Evolutionary conservation across 2,888 invertebrate species (phyloP).

Genomic region (Danaus chrysippus): DNA sequence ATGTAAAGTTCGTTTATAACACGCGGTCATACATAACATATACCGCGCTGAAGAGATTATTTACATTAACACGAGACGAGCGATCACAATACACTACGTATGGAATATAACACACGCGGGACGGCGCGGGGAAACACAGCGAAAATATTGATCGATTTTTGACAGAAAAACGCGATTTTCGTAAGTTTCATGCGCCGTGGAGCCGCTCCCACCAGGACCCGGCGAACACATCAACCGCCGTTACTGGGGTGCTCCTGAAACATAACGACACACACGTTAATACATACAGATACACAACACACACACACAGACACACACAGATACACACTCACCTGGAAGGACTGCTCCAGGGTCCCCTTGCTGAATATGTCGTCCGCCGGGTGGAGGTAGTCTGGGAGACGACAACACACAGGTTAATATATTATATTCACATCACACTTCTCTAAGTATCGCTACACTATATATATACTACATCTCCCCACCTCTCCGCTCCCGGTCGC

Average conservation of each 20-base stretch:
- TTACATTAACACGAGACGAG: slow-evolving; percentile 30
- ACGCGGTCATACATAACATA: too few species aligned
- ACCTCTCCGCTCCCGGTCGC: slow-evolving; percentile 38
- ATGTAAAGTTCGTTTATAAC: too few species aligned
- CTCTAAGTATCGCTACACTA: background rate
- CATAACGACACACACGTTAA: slow-evolving; percentile 9
- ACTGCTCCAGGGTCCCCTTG: slow-evolving; percentile 49
- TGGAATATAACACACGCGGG: slow-evolving; percentile 45
- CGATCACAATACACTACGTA: slow-evolving; percentile 42
- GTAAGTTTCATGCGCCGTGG: slow-evolving; percentile 13
- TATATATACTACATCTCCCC: slow-evolving; percentile 18
- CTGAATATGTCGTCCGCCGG: slow-evolving; percentile 50
- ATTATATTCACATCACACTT: background rate
- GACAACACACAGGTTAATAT: slow-evolving; percentile 21
- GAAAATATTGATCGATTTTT: slow-evolving; percentile 20
- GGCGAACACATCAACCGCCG: slow-evolving; percentile 56
- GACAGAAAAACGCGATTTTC: slow-evolving; percentile 17
- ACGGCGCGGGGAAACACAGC: slow-evolving; percentile 17
- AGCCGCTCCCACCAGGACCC: slow-evolving; percentile 4
- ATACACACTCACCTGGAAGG: slow-evolving; percentile 53
- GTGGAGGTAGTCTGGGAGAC: slow-evolving; percentile 50
- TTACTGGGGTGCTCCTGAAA: slow-evolving; percentile 68
- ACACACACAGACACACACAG: background rate
- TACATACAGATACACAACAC: background rate
- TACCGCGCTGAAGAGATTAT: slow-evolving; percentile 2